phyloP scores from a whole-genome alignment of 1,140 invertebrate genomes.

The Diachasma alloeum region DNA sequence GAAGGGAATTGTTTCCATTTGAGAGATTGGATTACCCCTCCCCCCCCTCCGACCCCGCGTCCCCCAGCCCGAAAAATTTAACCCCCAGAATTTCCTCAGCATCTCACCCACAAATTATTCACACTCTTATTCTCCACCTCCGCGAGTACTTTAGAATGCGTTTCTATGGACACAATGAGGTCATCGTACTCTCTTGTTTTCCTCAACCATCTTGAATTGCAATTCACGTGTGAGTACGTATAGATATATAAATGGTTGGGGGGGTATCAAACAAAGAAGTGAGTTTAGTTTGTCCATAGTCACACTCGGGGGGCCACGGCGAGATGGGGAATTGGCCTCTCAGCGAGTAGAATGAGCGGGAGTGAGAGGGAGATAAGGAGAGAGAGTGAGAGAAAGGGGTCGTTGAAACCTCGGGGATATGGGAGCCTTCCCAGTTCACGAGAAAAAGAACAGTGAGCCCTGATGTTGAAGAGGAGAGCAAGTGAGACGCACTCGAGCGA shows the following conservation, averaged over 20 bases:
- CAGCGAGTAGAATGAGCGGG: neutral
- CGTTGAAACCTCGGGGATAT: slow-evolving; percentile 1
- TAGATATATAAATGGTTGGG: neutral
- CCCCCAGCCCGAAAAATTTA: neutral
- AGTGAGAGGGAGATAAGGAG: neutral
- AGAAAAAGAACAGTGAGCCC: neutral
- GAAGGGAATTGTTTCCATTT: neutral
- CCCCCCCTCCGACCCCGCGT: neutral
- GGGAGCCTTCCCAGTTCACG: neutral
- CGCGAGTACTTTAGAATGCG: neutral
- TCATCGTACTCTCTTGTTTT: slow-evolving; percentile 7
- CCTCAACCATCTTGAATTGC: slow-evolving; percentile 5
- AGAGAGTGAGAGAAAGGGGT: neutral
- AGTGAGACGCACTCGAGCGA: neutral
- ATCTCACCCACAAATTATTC: slow-evolving; percentile 7
- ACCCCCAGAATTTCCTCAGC: neutral
- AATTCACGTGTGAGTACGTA: neutral
- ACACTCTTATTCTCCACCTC: slow-evolving; percentile 7
- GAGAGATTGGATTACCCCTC: neutral
- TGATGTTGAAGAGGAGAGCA: neutral
- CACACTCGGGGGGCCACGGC: neutral
- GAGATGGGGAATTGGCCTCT: neutral
- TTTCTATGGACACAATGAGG: slow-evolving; percentile 11
- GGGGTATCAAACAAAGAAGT: neutral
- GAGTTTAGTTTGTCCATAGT: slow-evolving; percentile 7